Base-by-base conservation (phyloP, 2,888 invertebrate species). In the Helobdella robusta region DNA sequence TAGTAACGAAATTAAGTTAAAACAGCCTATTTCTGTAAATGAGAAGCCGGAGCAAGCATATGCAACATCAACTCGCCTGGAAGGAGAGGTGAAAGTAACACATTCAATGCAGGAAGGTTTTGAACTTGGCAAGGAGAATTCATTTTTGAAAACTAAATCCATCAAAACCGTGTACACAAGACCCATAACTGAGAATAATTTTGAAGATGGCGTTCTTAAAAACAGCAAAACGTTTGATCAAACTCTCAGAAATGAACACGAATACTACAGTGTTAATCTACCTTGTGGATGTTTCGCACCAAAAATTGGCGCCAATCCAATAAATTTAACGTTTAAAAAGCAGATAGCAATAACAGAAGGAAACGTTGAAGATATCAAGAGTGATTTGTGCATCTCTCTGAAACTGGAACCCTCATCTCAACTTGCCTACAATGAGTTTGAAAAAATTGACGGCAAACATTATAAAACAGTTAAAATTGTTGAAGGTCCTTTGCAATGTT, bases 401-500 rank as follows among this genome's bases (percentile, higher is more conserved):
- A 54, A 28, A 28, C 8, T 6, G n/a, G 5, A n/a, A n/a, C n/a
- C n/a, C n/a, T n/a, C n/a, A n/a, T n/a, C n/a, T n/a, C n/a, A n/a
- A n/a, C n/a, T n/a, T n/a, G n/a, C n/a, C n/a, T n/a, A n/a, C n/a
- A n/a, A n/a, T n/a, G n/a, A n/a, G n/a, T n/a, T n/a, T n/a, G n/a
- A n/a, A 32, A 62, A 28, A 56, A 30, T 56, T 50, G 46, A 48
- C n/a, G 35, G 32, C 11, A 32, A 50, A 23, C 1, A 11, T 11
- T 11, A 8, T 15, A 46, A 32, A 48, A n/a, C 48, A 4, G 30
- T 30, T 30, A 56, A 30, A n/a, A 56, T 62, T 6, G 30, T 50
- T 5, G 32, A 50, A 32, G 62, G 62, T 32, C 62, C 62, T 8
- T n/a, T 62, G 15, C 23, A 46, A 28, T 40, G 50, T n/a, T 23